Conservation (phyloP, 2,113 vertebrate species). For the Thymallus thymallus region DNA sequence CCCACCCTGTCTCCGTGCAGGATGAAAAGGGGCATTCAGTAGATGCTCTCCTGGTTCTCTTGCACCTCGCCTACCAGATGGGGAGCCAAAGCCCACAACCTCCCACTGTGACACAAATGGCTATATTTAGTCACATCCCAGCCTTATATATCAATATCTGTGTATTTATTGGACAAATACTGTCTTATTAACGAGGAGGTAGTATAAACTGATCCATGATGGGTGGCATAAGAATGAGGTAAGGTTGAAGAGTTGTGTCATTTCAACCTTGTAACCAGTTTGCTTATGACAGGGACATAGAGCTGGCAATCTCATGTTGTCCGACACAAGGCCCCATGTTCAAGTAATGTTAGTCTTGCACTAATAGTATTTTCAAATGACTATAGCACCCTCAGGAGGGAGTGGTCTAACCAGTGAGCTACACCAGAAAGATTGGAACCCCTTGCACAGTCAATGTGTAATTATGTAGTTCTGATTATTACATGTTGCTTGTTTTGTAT, state of each 20-base stretch:
- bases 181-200: conserved; percentile 84
- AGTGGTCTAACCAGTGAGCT: too few species aligned
- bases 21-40: conserved; percentile 94
- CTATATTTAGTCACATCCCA: conserved; percentile 86
- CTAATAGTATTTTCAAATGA: too few species aligned
- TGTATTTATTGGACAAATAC: conserved; percentile 89
- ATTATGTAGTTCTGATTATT: too few species aligned
- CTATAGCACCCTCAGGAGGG: too few species aligned
- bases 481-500: too few species aligned
- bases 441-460: too few species aligned
- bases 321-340: too few species aligned
- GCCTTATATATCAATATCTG: conserved; percentile 91
- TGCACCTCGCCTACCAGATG: conserved; percentile 80
- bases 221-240: conserved; percentile 74
- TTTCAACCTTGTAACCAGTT: not conserved
- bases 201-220: conserved; percentile 83
- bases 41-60: conserved; percentile 77
- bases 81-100: conserved; percentile 82
- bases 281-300: too few species aligned
- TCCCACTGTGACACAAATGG: conserved; percentile 83
- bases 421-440: too few species aligned
- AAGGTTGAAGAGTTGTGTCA: conserved; percentile 55
- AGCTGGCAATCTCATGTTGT: too few species aligned
- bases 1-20: conserved; percentile 80
- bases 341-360: too few species aligned